Base-by-base conservation (phyloP, 2,888 invertebrate genomes). In the Ecliptopera silaceata region DNA sequence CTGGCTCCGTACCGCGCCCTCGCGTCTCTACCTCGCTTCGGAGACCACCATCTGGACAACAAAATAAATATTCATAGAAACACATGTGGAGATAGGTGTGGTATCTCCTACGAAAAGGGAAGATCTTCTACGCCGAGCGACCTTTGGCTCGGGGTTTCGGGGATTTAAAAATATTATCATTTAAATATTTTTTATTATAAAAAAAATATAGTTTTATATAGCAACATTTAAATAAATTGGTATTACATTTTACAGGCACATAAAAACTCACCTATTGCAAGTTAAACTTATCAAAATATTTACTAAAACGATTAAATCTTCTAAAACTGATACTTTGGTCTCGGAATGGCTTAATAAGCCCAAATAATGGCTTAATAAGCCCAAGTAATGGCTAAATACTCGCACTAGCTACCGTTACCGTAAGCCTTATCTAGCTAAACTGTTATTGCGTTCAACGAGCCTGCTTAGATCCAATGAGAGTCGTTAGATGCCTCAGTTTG, bases 1-100 rank as follows among this genome's bases (percentile, higher is more conserved):
- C 86, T 76, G 88, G 79, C 78, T 83, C 89, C 80, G 89, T 88
- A 80, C 89, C 90, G 87, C 90, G 89, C 89, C 89, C 90, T 72
- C 86, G 82, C 74, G 76, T 64, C 70, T 89, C 90, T 90, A 91
- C 83, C 90, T 88, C 87, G 79, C 77, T 73, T 65, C 88, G 79
- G 64, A 84, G 71, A 54, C 74, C 79, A 72, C 83, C 90, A 86
- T 91, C 91, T 90, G 81, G 77, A 72, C 12, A 18, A 31, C n/a
- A 36, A 17, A 44, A 36, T 42, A 2, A 20, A 6, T 12, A 22
- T 5, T 8, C 26, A 8, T 6, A 0, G 6, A 6, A 26, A 8
- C 26, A 8, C 26, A 26, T 26, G n/a, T n/a, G n/a, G n/a, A n/a
- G n/a, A n/a, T n/a, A n/a, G n/a, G n/a, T n/a, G n/a, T n/a, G n/a